Percentiles rank a stretch among this genome's conserved stretches.
Evolutionary conservation across 2,113 vertebrate genomes (phyloP).

Genomic region (Genyomyrus donnyi): DNA sequence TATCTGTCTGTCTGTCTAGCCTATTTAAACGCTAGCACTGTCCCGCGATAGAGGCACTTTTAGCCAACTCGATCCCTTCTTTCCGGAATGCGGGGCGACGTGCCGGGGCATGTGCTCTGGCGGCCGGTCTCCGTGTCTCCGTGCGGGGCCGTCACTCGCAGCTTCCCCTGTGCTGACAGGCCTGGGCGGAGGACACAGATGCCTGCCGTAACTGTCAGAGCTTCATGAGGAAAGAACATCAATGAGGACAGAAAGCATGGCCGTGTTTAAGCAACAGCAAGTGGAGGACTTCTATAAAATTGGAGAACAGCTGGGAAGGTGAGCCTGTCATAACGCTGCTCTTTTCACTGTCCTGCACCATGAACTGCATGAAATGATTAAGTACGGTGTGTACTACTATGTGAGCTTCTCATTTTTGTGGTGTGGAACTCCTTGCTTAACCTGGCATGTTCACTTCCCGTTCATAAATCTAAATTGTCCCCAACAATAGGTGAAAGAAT

Average conservation of each 20-base stretch:
- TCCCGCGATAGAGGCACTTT: background rate
- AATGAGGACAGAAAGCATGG: conserved; percentile 81
- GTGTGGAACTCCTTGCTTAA: background rate
- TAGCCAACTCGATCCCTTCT: background rate
- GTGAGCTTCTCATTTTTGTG: background rate
- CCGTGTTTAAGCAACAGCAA: conserved; percentile 85
- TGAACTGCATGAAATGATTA: background rate
- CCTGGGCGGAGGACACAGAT: background rate
- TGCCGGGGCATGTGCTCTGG: conserved; percentile 26
- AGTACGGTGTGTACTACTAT: background rate
- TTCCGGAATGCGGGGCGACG: conserved; percentile 28
- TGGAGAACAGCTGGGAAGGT: conserved; percentile 85
- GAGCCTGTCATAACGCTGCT: conserved; percentile 36
- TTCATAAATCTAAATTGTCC: background rate
- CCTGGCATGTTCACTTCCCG: background rate
- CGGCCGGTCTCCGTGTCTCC: background rate
- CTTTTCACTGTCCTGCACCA: background rate
- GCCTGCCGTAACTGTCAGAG: conserved; percentile 16
- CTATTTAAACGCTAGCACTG: background rate
- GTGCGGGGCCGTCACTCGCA: background rate
- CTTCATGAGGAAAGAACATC: conserved; percentile 43
- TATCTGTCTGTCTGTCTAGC: background rate
- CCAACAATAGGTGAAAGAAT: background rate
- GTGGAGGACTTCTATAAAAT: conserved; percentile 88
- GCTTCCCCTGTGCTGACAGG: conserved; percentile 15